A percentile compares a stretch with the other conserved stretches of the same genome.
phyloP scores from a whole-genome alignment of 2,113 vertebrate genomes.

The Chamaea fasciata region DNA sequence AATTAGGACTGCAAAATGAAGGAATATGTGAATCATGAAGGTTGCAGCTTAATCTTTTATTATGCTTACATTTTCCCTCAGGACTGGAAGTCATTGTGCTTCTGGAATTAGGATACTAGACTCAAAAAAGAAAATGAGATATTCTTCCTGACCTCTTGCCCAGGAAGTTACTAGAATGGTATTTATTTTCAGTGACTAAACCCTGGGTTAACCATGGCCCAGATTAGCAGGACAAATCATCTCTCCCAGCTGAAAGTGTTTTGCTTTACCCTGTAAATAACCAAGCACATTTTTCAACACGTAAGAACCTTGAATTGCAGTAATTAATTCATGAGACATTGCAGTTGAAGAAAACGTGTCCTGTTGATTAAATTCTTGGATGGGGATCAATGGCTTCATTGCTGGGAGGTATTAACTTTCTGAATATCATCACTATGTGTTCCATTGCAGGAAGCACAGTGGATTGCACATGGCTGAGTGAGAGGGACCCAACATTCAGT shows the following conservation, averaged over 20 bases:
- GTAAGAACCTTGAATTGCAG: background rate
- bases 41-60: background rate
- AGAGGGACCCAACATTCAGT: background rate
- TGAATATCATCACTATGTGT: background rate
- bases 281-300: background rate
- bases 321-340: constrained; percentile 22
- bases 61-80: background rate
- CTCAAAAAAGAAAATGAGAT: background rate
- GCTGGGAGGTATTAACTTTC: background rate
- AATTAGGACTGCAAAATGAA: background rate
- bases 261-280: background rate
- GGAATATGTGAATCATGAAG: background rate
- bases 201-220: background rate
- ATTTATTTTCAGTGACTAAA: background rate
- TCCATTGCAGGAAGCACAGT: background rate
- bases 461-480: background rate
- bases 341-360: background rate
- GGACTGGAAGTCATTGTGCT: background rate
- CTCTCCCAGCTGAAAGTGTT: background rate
- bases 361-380: constrained; percentile 25
- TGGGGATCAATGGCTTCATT: constrained; percentile 4
- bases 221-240: background rate
- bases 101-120: background rate
- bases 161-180: background rate
- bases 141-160: background rate